A percentile compares a stretch with the other conserved stretches of the same genome.
Evolutionary conservation across 2,888 invertebrate species (phyloP).

Genomic region (Metallyticus violacea): DNA sequence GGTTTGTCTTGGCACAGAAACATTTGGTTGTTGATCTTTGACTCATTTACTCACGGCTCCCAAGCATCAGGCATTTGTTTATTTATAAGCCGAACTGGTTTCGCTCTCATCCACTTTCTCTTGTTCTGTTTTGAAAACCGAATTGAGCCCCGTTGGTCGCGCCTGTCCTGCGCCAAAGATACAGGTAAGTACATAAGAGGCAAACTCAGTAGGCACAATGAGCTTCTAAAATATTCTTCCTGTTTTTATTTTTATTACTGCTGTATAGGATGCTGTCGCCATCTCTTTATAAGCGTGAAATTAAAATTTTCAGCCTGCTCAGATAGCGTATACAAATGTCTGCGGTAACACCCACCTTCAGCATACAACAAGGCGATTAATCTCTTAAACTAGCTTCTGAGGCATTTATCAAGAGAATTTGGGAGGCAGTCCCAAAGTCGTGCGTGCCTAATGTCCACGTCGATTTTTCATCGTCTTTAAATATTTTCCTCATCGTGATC

Average conservation of each 20-base stretch:
- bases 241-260: not conserved
- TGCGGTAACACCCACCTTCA: not conserved
- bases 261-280: not conserved
- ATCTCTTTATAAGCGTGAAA: not conserved
- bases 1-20: slow-evolving; percentile 5
- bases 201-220: not conserved
- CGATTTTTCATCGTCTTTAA: not conserved
- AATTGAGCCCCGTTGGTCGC: not conserved
- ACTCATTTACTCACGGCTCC: not conserved
- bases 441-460: not conserved
- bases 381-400: not conserved
- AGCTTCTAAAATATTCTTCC: not conserved
- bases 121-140: not conserved
- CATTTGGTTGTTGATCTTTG: not conserved
- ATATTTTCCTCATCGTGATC: not conserved
- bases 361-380: not conserved
- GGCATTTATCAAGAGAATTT: not conserved
- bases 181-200: too few relatives aligned
- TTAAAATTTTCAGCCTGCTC: not conserved
- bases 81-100: not conserved
- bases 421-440: not conserved
- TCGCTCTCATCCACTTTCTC: too few relatives aligned
- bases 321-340: not conserved
- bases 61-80: not conserved
- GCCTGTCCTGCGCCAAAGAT: not conserved